Evolutionary conservation across 2,888 invertebrate species (phyloP).

Genomic region (Hybos culiciformis): DNA sequence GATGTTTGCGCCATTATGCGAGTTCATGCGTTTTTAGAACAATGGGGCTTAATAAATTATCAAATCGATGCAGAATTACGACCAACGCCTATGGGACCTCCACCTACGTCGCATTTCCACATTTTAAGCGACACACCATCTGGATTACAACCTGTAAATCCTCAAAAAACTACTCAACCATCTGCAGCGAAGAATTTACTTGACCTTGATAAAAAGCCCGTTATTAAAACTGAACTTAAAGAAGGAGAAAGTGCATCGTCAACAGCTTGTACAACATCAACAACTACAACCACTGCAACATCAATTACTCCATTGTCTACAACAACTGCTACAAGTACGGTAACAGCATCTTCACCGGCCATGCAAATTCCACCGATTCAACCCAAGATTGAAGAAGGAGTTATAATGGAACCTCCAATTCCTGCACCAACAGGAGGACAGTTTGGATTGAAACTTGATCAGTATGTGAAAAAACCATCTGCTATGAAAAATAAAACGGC

Average conservation of each 20-base stretch:
- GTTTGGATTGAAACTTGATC: slow-evolving; percentile 80
- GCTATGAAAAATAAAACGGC: slow-evolving; percentile 61
- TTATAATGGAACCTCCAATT: slow-evolving; percentile 17
- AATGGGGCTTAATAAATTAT: slow-evolving; percentile 98
- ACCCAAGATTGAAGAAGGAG: slow-evolving; percentile 15
- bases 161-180: slow-evolving; percentile 68
- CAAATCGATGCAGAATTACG: slow-evolving; percentile 91
- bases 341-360: slow-evolving; percentile 13
- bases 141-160: slow-evolving; percentile 82
- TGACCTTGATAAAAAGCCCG: slow-evolving; percentile 52
- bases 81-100: slow-evolving; percentile 97
- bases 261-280: slow-evolving; percentile 17
- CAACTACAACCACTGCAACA: slow-evolving; percentile 21
- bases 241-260: slow-evolving; percentile 16
- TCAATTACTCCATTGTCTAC: slow-evolving; percentile 11
- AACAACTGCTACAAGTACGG: slow-evolving; percentile 17
- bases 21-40: slow-evolving; percentile 96
- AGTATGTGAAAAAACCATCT: slow-evolving; percentile 70
- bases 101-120: slow-evolving; percentile 98
- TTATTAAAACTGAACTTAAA: slow-evolving; percentile 27
- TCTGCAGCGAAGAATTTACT: slow-evolving; percentile 56
- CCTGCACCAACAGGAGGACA: slow-evolving; percentile 36
- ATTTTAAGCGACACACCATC: slow-evolving; percentile 96
- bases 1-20: slow-evolving; percentile 99
- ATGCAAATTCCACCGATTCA: slow-evolving; percentile 6